A percentile compares a stretch with the other conserved stretches of the same genome.
Conservation (phyloP, 92 coral and sea anemone species). For the Palythoa grandis region DNA sequence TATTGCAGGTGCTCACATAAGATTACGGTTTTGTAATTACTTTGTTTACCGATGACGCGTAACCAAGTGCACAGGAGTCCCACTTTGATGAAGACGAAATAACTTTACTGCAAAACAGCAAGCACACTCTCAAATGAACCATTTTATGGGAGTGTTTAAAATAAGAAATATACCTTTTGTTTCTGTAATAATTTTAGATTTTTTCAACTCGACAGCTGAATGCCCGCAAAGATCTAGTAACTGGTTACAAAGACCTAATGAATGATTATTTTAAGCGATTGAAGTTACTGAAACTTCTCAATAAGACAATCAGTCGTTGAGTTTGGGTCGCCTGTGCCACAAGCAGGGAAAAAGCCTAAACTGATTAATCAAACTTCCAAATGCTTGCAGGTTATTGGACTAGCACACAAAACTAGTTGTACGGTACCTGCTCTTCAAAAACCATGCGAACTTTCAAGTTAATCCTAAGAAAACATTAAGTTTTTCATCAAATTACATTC, state of each 20-base stretch:
- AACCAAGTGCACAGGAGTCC: not conserved
- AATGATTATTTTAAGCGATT: not conserved
- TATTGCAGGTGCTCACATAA: not conserved
- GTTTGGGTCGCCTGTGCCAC: conserved; percentile 29
- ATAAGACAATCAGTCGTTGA: not conserved
- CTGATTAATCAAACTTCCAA: not conserved
- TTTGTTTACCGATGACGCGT: not conserved
- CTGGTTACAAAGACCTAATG: not conserved
- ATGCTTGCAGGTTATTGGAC: conserved; percentile 21
- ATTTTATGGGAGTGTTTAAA: no score
- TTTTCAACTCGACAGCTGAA: not conserved
- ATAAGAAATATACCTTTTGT: not conserved
- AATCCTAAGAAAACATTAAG: not conserved
- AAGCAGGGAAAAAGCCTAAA: conserved; percentile 25
- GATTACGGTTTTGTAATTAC: not conserved
- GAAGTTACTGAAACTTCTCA: not conserved
- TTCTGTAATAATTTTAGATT: not conserved
- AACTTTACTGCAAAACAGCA: not conserved
- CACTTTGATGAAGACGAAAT: not conserved
- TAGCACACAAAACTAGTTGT: conserved; percentile 2
- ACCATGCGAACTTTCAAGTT: not conserved
- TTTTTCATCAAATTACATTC: not conserved
- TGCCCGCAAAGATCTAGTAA: not conserved
- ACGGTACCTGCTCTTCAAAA: conserved; percentile 19
- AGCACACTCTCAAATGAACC: not conserved